Evolutionary conservation across 2,888 invertebrate species (phyloP), one percentile per base, ranked within the genome.

Genomic region (Acrobasis suavella): DNA sequence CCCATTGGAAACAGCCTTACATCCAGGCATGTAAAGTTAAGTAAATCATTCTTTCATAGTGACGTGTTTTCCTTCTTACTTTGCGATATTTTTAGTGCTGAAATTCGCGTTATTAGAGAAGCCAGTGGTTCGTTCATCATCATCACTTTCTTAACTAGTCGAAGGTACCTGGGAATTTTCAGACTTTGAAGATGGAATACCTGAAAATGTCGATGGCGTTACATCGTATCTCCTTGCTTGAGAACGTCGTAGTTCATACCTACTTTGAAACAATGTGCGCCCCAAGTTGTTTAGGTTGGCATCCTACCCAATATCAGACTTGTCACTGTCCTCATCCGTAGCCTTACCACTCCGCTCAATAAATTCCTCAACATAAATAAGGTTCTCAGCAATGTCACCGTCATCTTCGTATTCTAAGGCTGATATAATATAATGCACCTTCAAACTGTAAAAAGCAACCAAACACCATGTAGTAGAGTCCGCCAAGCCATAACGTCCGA

Each of bases 51-150:
- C 15, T 50, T 50, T 17, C 50, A 50, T 50, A 50, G 15, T 6
- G 16, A 16, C 1, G 50, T 50, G 8, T 17, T 50, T n/a, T 49
- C n/a, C 49, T n/a, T n/a, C n/a, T 49, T 49, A 12, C n/a, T 49
- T 49, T 22, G 22, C 22, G 22, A 22, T 49, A n/a, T 49, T n/a
- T 49, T 49, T 49, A n/a, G 49, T n/a, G 12, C 1, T 7, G 14
- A 49, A 49, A 49, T 49, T 7, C 49, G 49, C 49, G 10, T 49
- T 49, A 9, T 12, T 12, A 49, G 49, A n/a, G 49, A 49, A n/a
- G 49, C 49, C 49, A 12, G 49, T n/a, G 49, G 49, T 49, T 49
- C n/a, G n/a, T 49, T 49, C 49, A 14, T 49, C 49, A 49, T 49
- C 49, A n/a, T 49, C 49, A n/a, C 49, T 49, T 49, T 49, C 49